Conservation (phyloP, 2,888 invertebrate species). For the Ectemnius cavifrons region DNA sequence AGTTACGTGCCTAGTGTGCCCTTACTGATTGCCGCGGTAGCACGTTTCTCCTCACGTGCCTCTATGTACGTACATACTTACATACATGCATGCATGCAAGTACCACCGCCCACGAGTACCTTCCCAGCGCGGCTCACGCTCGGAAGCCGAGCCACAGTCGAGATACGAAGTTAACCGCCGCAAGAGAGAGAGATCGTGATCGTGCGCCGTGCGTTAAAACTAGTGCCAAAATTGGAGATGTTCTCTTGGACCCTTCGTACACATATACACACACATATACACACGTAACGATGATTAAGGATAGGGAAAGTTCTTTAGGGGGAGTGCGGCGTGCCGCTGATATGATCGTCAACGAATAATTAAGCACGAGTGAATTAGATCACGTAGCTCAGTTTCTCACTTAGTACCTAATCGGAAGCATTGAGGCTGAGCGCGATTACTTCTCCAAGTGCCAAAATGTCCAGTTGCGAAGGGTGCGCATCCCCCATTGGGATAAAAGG, state of each 20-base stretch:
- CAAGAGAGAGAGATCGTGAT: not conserved
- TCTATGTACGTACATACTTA: not conserved
- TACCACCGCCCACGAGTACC: not conserved
- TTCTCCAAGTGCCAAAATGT: no score
- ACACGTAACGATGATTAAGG: no score
- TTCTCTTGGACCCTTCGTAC: not conserved
- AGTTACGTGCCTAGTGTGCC: not conserved
- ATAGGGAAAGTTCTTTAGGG: no score
- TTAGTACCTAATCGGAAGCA: no score
- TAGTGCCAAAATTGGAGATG: not conserved
- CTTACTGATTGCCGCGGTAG: not conserved
- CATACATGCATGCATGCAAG: not conserved
- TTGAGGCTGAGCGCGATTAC: no score
- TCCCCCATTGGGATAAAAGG: no score
- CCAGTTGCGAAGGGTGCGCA: no score
- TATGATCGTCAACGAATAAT: no score
- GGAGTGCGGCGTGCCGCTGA: no score
- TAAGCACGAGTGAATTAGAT: no score
- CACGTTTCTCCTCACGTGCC: conserved; percentile 6
- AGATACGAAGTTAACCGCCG: not conserved
- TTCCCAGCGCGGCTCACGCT: not conserved
- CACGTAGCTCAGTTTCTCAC: no score
- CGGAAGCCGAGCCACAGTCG: not conserved
- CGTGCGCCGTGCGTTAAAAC: not conserved
- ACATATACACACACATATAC: no score